Base-by-base conservation (phyloP, 2,113 vertebrate species). In the Misgurnus mizolepis region DNA sequence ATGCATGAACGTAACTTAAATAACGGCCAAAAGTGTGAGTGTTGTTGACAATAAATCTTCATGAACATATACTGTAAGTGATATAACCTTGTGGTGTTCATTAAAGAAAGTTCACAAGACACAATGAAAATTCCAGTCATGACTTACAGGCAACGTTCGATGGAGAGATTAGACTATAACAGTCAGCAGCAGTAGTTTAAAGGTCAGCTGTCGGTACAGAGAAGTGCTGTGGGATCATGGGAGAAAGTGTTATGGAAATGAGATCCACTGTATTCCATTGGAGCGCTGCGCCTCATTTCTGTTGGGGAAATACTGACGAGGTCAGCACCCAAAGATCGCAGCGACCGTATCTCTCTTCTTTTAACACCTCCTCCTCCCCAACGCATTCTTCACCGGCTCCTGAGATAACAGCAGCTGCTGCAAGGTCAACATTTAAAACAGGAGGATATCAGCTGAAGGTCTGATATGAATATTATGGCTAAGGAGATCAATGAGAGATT, bases 381-480 rank as follows among this genome's bases (percentile, higher is more conserved):
- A 77, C 79, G 77, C 82, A 80, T 76, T 74, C 55, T 45, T 67
- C 15, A 17, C 18, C 67, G 73, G 53, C 27, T 68, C 58, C 76
- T 56, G 81, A 81, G 75, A 83, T 85, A 66, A 83, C 68, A 67
- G 66, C 84, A 81, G 79, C 75, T 79, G 82, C 70, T 70, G 67
- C 64, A 69, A 18, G 60, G 78, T 83, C 76, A 85, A 78, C 78
- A 40, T 81, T 81, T 83, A 71, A 76, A 66, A 53, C 69, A 15
- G 78, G 69, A 58, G 68, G 55, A 70, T 81, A 76, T 71, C 66
- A 67, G 55, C 74, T 72, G 74, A 80, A 80, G 50, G 79, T 53
- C 83, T 84, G 83, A 78, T 73, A 80, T 56, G 67, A 43, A 67
- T 80, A 76, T 80, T 84, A 65, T 71, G 73, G 75, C 53, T 72